phyloP scores from a whole-genome alignment of 1,140 invertebrate species.

The Cydia fagiglandana region DNA sequence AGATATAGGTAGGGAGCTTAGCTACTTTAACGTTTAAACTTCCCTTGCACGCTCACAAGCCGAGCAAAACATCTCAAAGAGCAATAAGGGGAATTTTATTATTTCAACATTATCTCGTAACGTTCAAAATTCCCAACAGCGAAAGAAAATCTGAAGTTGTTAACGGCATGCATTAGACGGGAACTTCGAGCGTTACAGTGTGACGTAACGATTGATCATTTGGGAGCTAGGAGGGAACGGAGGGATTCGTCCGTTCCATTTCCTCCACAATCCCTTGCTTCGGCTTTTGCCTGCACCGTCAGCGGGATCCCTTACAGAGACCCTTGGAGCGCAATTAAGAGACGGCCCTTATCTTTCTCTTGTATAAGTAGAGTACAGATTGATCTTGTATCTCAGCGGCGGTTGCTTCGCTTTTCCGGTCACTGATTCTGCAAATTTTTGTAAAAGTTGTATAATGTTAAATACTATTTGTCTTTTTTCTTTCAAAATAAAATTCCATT shows the following conservation, averaged over 20 bases:
- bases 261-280: constrained; percentile 16
- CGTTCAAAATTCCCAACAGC: not conserved
- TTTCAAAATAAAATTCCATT: no score
- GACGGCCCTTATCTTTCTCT: constrained; percentile 7
- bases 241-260: constrained; percentile 35
- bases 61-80: not conserved
- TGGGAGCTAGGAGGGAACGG: constrained; percentile 26
- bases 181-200: constrained; percentile 33
- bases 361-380: constrained; percentile 18
- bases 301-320: constrained; percentile 36
- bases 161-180: constrained; percentile 20
- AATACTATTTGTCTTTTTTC: not conserved
- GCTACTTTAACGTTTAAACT: not conserved
- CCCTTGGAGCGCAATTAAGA: constrained; percentile 37
- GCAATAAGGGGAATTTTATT: constrained; percentile 7
- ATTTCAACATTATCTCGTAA: not conserved
- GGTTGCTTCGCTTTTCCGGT: constrained; percentile 1
- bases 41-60: not conserved
- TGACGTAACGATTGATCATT: constrained; percentile 38
- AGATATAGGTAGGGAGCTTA: not conserved
- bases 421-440: constrained; percentile 13
- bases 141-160: constrained; percentile 13
- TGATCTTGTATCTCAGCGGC: constrained; percentile 6
- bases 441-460: not conserved
- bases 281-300: constrained; percentile 30